Percentiles rank a stretch among this genome's conserved stretches.
Evolutionary conservation across 1,140 invertebrate species (phyloP).

Genomic region (Nixonia krombeini): DNA sequence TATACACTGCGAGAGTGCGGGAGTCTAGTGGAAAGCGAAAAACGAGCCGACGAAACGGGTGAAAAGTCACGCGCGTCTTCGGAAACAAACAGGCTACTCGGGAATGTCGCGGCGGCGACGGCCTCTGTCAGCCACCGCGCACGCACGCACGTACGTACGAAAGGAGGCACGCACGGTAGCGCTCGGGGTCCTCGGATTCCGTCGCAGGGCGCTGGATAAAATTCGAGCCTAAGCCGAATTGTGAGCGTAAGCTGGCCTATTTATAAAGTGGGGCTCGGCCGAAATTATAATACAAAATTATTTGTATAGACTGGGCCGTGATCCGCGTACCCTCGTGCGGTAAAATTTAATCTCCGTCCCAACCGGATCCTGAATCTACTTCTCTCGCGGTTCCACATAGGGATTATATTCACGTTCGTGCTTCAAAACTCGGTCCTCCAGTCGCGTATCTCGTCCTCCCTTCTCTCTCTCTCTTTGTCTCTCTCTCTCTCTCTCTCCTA

Average conservation of each 20-base stretch:
- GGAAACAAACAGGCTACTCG: conserved; percentile 7
- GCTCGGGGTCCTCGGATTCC: conserved; percentile 19
- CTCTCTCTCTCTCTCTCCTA: too few species aligned
- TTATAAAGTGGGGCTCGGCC: conserved; percentile 60
- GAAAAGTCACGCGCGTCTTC: conserved; percentile 20
- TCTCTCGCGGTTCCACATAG: conserved; percentile 47
- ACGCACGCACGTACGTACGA: conserved; percentile 15
- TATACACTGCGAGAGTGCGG: conserved; percentile 1
- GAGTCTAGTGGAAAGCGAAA: neutral
- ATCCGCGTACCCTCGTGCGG: conserved; percentile 38
- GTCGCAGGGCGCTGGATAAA: conserved; percentile 16
- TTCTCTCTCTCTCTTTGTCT: too few species aligned
- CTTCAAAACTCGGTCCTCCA: conserved; percentile 11
- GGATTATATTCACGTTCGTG: conserved; percentile 20
- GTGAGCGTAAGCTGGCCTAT: conserved; percentile 56
- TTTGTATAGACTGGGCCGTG: conserved; percentile 59
- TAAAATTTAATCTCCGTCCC: conserved; percentile 58
- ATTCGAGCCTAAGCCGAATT: conserved; percentile 42
- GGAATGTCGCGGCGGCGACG: conserved; percentile 19
- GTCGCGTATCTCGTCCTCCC: conserved; percentile 1
- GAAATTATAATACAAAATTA: conserved; percentile 68
- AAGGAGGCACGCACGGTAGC: neutral
- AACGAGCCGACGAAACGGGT: conserved; percentile 2
- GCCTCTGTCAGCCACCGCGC: neutral
- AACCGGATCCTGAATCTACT: conserved; percentile 54